Base-by-base conservation (phyloP, 2,888 invertebrate species). In the Archips xylosteana region DNA sequence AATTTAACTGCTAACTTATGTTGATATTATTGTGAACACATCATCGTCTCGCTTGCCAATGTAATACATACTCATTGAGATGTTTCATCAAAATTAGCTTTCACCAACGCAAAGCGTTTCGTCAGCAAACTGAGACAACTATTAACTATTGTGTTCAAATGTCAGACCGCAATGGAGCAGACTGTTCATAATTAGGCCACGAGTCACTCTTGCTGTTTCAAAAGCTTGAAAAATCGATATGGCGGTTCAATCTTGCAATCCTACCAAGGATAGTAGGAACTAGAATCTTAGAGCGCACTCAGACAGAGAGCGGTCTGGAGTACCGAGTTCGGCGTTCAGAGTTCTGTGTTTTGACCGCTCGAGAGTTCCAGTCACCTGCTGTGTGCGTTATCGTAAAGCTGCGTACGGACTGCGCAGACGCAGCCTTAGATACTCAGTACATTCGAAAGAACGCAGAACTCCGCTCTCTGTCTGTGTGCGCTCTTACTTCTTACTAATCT, bases 101-200 rank as follows among this genome's bases (percentile, higher is more conserved):
- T 62, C 62, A 62, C 62, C 45, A 12, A 32, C 57, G 57, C 57
- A 12, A 57, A 3, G 23, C 62, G 62, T 62, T 62, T 62, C 62
- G 62, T 45, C 62, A 62, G 62, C 23, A 45, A 45, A 23, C 45
- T 42, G 12, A 62, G 62, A 62, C 45, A 62, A 42, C 45, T 62
- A 62, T 62, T 62, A 62, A 62, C 62, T 32, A 62, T 62, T 62
- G 62, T 62, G 62, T 62, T 62, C 45, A 62, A 62, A 62, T 62
- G 62, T 45, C 62, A 62, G 45, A 45, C 45, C 23, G 62, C 57
- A 57, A 45, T 62, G 62, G 45, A 62, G 62, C 62, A 62, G 39
- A 32, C 57, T 32, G 10, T 32, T 57, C 32, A 10, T 57, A 32
- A 57, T 57, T 32, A 32, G 57, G 57, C 6, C 57, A 32, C 32